Evolutionary conservation across 2,113 vertebrate genomes (phyloP), one percentile per base, ranked within the genome.

Genomic region (Rhabdornis inornatus): DNA sequence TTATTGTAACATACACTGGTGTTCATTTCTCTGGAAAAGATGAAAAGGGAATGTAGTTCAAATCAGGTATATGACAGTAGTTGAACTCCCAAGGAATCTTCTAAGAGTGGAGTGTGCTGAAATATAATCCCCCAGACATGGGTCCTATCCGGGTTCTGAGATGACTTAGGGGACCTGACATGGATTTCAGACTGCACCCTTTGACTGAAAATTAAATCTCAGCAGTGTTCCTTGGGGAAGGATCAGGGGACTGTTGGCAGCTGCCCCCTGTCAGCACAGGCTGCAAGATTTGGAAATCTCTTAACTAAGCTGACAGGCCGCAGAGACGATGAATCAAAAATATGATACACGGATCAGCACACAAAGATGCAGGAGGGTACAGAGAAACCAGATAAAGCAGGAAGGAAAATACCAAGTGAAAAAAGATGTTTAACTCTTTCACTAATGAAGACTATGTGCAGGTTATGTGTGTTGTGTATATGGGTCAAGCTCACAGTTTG

Each of bases 291-390:
- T 97, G 98, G 97, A 98, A 98, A 98, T 98, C 98, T 98, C 98
- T 98, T 98, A 98, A 98, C 98, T 98, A 98, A 98, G 97, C 97
- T 98, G 98, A 98, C 98, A 98, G 98, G 96, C 96, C 94, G 13
- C 95, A 96, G 97, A 97, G 96, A 97, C 96, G 94, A 97, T 95
- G 97, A 97, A 98, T 98, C 97, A 97, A 97, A 98, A 97, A 97
- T 97, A 97, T 96, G 97, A 98, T 98, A 94, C 96, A 97, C 79
- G 96, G 97, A 97, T 96, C 94, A 96, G 96, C 97, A 98, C 95
- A 97, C 97, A 98, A 92, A 95, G 97, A 96, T 96, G 93, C 76
- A 79, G 94, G 95, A 92, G 81, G 85, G 82, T 92, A 59, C 78
- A 80, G 64, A 77, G 88, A 63, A 93, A 96, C 66, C 71, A 95